phyloP scores from a whole-genome alignment of 2,113 vertebrate genomes.

The Apeltes quadracus region DNA sequence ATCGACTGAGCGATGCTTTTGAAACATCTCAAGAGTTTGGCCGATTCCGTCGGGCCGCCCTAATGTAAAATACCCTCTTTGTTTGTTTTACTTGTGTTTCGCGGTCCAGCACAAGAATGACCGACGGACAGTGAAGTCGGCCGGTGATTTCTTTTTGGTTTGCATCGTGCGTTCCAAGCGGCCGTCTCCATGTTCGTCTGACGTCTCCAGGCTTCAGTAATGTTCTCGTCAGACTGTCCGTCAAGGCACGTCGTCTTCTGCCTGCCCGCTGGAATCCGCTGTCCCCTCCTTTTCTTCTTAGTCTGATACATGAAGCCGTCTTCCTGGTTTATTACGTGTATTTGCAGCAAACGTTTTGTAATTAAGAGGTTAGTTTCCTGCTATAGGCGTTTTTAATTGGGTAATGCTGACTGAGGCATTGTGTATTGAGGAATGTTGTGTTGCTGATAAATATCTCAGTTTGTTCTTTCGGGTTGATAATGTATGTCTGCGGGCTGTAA shows the following conservation, averaged over 20 bases:
- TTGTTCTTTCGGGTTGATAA: constrained; percentile 32
- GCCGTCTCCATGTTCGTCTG: constrained; percentile 11
- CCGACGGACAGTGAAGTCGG: constrained; percentile 16
- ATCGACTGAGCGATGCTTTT: constrained; percentile 44
- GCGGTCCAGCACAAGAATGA: constrained; percentile 29
- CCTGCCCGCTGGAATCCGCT: constrained; percentile 14
- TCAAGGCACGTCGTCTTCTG: constrained; percentile 29
- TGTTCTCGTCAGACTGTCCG: constrained; percentile 26
- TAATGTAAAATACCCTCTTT: constrained; percentile 68
- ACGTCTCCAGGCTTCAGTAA: constrained; percentile 22
- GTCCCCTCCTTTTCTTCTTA: constrained; percentile 30
- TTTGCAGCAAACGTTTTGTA: constrained; percentile 62
- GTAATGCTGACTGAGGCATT: constrained; percentile 21
- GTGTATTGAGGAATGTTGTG: constrained; percentile 45
- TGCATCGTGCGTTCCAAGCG: constrained; percentile 26
- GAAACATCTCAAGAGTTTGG: constrained; percentile 38
- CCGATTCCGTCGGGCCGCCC: constrained; percentile 38
- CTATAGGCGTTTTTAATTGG: constrained; percentile 35
- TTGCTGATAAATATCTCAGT: constrained; percentile 40
- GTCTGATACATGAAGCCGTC: constrained; percentile 45
- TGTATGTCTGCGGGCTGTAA: constrained; percentile 45
- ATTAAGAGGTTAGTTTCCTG: constrained; percentile 38
- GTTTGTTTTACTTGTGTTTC: constrained; percentile 36
- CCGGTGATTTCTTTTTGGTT: constrained; percentile 32
- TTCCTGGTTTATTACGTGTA: constrained; percentile 67